Conservation (phyloP, 2,888 invertebrate species). For the Platycnemis pennipes region DNA sequence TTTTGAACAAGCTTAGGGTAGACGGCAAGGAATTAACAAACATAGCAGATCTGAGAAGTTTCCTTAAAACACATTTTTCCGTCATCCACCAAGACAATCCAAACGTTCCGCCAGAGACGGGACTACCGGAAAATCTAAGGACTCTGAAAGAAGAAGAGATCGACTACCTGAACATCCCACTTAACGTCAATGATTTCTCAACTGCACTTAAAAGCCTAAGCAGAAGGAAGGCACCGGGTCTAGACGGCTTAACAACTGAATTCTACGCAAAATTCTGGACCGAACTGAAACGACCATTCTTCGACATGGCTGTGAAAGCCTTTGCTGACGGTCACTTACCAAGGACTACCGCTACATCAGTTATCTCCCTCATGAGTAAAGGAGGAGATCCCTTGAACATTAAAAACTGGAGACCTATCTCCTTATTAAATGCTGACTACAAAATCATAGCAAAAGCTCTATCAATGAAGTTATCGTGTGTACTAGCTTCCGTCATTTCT, state of each 20-base stretch:
- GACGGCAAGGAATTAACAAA: background rate
- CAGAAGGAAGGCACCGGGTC: background rate
- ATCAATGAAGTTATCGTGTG: background rate
- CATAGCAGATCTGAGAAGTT: background rate
- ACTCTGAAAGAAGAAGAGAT: background rate
- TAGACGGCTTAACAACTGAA: background rate
- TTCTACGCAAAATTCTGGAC: background rate
- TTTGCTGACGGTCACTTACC: background rate
- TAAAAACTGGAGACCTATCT: background rate
- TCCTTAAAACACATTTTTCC: background rate
- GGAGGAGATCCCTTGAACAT: background rate
- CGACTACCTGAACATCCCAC: background rate
- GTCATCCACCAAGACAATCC: background rate
- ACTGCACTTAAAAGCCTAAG: background rate
- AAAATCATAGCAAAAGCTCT: background rate
- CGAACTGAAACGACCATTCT: background rate
- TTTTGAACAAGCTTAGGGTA: background rate
- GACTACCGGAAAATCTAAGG: background rate
- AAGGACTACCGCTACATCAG: background rate
- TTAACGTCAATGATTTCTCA: background rate
- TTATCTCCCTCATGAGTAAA: background rate
- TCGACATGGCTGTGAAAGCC: background rate
- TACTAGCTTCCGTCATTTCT: background rate
- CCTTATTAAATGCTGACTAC: background rate
- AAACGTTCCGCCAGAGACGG: background rate